Percentiles rank a stretch among this genome's conserved stretches.
phyloP scores from a whole-genome alignment of 2,113 vertebrate genomes.

The Maccullochella peelii region DNA sequence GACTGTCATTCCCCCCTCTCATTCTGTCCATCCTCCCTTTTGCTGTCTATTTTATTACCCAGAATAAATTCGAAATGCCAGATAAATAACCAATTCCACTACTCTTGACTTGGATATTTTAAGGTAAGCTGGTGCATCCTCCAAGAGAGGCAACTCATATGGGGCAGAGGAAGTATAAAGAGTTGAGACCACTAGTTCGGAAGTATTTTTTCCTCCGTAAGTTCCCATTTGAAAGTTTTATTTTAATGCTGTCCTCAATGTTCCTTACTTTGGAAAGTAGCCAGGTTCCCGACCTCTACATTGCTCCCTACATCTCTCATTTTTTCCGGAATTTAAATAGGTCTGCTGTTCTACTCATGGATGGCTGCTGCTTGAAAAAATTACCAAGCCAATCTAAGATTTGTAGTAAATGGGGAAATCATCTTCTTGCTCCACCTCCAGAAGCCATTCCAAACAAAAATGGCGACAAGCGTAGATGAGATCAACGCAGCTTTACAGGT shows the following conservation, averaged over 20 bases:
- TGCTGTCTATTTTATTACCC: slow-evolving; percentile 1
- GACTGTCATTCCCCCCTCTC: slow-evolving; percentile 12
- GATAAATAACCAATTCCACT: slow-evolving; percentile 13
- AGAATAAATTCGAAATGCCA: background rate
- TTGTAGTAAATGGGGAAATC: background rate
- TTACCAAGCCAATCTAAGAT: background rate
- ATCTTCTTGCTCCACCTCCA: no score
- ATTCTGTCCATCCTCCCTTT: background rate
- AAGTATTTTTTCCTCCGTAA: background rate
- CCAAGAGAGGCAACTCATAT: background rate
- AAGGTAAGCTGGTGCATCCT: background rate
- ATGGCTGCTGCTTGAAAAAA: background rate
- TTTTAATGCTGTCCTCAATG: background rate
- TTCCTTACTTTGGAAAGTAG: no score
- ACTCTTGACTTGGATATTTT: background rate
- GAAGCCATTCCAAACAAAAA: no score
- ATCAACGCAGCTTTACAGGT: background rate
- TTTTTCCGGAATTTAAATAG: background rate
- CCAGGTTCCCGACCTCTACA: background rate
- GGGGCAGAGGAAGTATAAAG: background rate
- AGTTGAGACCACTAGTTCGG: background rate
- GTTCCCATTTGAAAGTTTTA: background rate
- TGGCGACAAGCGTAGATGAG: background rate
- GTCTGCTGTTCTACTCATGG: background rate
- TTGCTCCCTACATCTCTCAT: background rate